Base-by-base conservation (phyloP, 92 coral and sea anemone species). In the Epizoanthus stellaris region DNA sequence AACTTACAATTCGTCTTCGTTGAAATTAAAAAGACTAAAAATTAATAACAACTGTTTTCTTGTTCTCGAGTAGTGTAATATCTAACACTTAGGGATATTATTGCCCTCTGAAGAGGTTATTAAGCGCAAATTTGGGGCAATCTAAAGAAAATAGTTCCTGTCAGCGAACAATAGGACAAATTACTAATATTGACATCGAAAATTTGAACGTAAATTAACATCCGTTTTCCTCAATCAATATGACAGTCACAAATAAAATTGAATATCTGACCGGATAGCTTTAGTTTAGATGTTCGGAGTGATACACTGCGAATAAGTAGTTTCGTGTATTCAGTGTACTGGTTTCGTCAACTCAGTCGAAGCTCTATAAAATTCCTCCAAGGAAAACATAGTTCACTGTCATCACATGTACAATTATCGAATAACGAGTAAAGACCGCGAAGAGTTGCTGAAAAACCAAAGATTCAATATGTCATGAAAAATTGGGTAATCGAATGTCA, bases 181-280 rank as follows among this genome's bases (percentile, higher is more conserved):
- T 43, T 14, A 12, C 42, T 16, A 63, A 40, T 79, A 20, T 63
- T 79, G 45, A 6, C 54, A n/a, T n/a, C 23, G 72, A 21, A 9
- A 34, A 39, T 30, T 9, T 77, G 64, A 77, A 79, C 83, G 42
- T 39, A 4, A 47, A 59, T 36, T 19, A 19, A 79, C 17, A 79
- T 79, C 83, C 83, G 83, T 64, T 79, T 77, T 62, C 71, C 52
- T 62, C 42, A 79, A 79, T 77, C 63, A 77, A 58, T 76, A 25
- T 43, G 63, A 57, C 16, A 25, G n/a, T 39, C 53, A n/a, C 17
- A 47, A 20, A 9, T 11, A 73, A 52, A 73, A 20, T 20, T 21
- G 12, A 15, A 64, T 30, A 23, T 66, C 6, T 66, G 70, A 38
- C 17, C 42, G 39, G 5, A 68, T 11, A 11, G 14, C 5, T 66